A percentile compares a stretch with the other conserved stretches of the same genome.
phyloP scores from a whole-genome alignment of 2,113 vertebrate species.

The Panthera leo region DNA sequence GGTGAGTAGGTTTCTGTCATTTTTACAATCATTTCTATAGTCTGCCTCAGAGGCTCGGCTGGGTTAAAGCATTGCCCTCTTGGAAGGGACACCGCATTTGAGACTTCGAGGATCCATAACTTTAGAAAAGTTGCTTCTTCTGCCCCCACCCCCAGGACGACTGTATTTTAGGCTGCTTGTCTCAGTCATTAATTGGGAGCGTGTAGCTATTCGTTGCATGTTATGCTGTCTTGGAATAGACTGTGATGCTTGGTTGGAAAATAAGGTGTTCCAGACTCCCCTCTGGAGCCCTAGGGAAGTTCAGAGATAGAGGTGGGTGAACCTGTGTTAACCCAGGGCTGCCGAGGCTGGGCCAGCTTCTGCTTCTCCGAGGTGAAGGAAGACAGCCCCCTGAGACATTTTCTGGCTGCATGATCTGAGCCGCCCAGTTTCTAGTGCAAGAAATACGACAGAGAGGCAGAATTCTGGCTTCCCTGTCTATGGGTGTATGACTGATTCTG shows the following conservation, averaged over 20 bases:
- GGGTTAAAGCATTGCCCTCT: neutral
- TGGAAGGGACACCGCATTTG: neutral
- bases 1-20: slow-evolving; percentile 73
- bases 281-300: neutral
- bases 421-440: neutral
- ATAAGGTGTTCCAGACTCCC: neutral
- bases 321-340: neutral
- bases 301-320: slow-evolving; percentile 48
- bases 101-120: neutral
- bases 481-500: neutral
- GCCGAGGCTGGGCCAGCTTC: slow-evolving; percentile 23
- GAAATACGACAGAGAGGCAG: neutral
- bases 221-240: neutral
- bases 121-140: neutral
- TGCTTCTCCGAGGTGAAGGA: neutral
- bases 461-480: neutral
- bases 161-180: neutral
- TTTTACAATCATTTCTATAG: slow-evolving; percentile 22
- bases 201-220: accelerated
- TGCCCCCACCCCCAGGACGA: neutral
- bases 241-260: neutral
- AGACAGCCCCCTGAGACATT: neutral
- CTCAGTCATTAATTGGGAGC: neutral
- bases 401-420: slow-evolving; percentile 21
- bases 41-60: neutral